Evolutionary conservation across 2,888 invertebrate genomes (phyloP).

Genomic region (Drosophila paramelanica): DNA sequence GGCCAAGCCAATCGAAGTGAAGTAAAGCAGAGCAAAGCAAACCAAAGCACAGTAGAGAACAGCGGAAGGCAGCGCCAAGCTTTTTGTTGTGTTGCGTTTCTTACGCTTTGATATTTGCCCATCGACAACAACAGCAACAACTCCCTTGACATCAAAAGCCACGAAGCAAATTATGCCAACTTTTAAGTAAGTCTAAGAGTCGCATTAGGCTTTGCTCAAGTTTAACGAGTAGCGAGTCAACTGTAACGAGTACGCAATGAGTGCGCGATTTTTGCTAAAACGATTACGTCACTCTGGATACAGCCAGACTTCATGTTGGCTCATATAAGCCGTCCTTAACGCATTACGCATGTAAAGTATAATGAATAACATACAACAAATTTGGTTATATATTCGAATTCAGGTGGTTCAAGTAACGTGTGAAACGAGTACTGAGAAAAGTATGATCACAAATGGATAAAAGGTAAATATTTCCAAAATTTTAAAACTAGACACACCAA

Average conservation of each 20-base stretch:
- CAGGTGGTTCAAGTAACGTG: too few relatives aligned
- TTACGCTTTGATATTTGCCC: constrained; percentile 12
- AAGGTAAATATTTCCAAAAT: too few relatives aligned
- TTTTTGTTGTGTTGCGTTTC: constrained; percentile 2
- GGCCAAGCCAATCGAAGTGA: constrained; percentile 28
- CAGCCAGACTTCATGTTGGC: background rate
- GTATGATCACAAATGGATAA: too few relatives aligned
- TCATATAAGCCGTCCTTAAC: too few relatives aligned
- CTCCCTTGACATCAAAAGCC: constrained; percentile 46
- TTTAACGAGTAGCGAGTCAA: constrained; percentile 4
- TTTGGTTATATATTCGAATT: too few relatives aligned
- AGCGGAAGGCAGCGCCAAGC: background rate
- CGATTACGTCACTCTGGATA: constrained; percentile 1
- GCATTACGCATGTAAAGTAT: background rate
- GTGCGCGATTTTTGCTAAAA: constrained; percentile 8
- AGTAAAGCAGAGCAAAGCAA: background rate
- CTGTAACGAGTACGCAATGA: constrained; percentile 10
- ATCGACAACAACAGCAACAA: background rate
- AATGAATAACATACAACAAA: background rate
- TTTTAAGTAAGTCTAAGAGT: constrained; percentile 8
- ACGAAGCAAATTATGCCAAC: constrained; percentile 16
- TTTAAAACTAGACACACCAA: too few relatives aligned
- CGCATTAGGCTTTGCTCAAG: constrained; percentile 20
- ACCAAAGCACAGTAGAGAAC: constrained; percentile 5
- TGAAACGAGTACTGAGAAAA: too few relatives aligned